phyloP scores from a whole-genome alignment of 2,888 invertebrate species.

The Prosapia bicincta region DNA sequence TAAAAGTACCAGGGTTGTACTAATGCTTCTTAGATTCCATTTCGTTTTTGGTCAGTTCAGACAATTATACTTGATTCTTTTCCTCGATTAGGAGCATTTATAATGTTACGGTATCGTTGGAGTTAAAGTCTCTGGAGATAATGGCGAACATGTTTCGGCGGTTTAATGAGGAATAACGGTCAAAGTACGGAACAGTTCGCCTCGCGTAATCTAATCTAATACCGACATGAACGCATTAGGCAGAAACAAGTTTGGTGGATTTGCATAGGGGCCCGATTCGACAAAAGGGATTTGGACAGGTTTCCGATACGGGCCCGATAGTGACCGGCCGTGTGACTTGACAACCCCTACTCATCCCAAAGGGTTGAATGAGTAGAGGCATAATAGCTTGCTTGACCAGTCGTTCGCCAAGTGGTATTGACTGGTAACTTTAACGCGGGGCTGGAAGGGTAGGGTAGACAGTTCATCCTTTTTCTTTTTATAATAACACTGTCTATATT shows the following conservation, averaged over 20 bases:
- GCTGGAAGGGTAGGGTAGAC: neutral
- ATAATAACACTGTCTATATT: too few relatives aligned
- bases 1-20: too few relatives aligned
- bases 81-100: too few relatives aligned
- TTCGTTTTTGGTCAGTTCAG: too few relatives aligned
- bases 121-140: neutral
- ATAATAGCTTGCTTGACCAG: neutral
- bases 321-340: neutral
- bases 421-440: neutral
- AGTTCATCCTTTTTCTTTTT: too few relatives aligned
- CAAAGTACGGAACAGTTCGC: neutral
- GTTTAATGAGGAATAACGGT: neutral
- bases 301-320: neutral
- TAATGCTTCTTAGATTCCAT: too few relatives aligned
- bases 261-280: neutral
- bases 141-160: neutral
- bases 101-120: too few relatives aligned
- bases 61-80: too few relatives aligned
- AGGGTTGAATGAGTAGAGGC: neutral
- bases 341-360: neutral
- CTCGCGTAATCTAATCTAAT: constrained; percentile 2
- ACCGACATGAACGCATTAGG: neutral
- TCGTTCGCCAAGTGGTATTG: neutral
- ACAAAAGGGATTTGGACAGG: neutral
- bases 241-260: neutral